A percentile compares a stretch with the other conserved stretches of the same genome.
These are phyloP conservation scores for Nannoperca obscura DNA, from an alignment of 2,797 vertebrate genomes.

Conservation along the genomic window DNA sequence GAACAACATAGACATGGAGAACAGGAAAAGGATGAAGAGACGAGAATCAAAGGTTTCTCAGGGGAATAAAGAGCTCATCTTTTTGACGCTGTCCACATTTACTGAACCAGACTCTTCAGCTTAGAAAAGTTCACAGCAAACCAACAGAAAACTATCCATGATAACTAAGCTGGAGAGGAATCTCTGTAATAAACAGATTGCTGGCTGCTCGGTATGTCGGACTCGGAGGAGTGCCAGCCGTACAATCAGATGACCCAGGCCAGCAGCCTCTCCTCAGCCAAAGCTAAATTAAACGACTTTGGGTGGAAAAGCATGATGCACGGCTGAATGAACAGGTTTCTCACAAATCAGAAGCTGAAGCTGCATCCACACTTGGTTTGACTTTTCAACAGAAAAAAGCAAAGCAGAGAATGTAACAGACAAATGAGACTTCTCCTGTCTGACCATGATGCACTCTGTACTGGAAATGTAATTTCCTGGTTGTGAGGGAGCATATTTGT, in stretches of 20 bases:
- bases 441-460: background rate
- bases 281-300: conserved; percentile 38
- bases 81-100: background rate
- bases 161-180: conserved; percentile 12
- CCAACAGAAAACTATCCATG: conserved; percentile 16
- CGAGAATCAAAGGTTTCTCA: conserved; percentile 33
- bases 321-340: conserved; percentile 28
- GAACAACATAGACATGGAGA: background rate
- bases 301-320: conserved; percentile 27
- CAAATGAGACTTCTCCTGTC: conserved; percentile 4
- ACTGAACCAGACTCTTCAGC: background rate
- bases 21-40: conserved; percentile 16
- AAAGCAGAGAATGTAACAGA: background rate
- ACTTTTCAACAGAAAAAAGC: background rate
- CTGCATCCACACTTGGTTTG: conserved; percentile 12
- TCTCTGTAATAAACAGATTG: conserved; percentile 3
- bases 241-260: conserved; percentile 30
- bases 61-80: conserved; percentile 16
- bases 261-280: conserved; percentile 4
- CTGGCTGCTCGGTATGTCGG: conserved; percentile 12
- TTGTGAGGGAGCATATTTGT: background rate
- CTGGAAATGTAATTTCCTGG: background rate
- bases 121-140: conserved; percentile 2
- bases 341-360: conserved; percentile 30
- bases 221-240: conserved; percentile 24